These are phyloP conservation scores for Neostethus bicornis DNA, from an alignment of 2,797 vertebrate species.

Conservation along the genomic window DNA sequence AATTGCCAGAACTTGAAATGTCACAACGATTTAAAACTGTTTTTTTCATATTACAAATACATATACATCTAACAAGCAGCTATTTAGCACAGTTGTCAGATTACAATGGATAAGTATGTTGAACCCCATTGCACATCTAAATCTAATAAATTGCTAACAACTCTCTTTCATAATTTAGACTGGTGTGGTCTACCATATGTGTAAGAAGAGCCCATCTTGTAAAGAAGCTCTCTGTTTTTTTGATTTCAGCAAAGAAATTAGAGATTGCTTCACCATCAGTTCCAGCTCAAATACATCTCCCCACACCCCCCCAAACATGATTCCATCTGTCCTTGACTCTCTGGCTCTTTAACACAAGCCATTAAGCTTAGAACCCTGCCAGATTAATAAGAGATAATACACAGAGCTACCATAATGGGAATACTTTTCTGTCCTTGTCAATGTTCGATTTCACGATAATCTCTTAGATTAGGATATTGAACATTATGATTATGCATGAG, in stretches of 20 bases:
- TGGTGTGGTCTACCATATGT: neutral
- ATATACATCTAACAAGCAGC: slow-evolving; percentile 5
- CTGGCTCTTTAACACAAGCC: slow-evolving; percentile 64
- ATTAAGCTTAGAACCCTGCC: slow-evolving; percentile 61
- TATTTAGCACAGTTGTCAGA: slow-evolving; percentile 7
- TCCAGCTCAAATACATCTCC: slow-evolving; percentile 27
- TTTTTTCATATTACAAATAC: neutral
- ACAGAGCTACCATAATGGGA: slow-evolving; percentile 60
- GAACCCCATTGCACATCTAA: neutral
- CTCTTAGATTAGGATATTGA: slow-evolving; percentile 76
- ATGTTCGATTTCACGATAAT: slow-evolving; percentile 72
- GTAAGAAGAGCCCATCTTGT: neutral
- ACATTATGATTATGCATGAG: slow-evolving; percentile 77
- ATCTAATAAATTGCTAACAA: neutral
- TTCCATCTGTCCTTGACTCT: slow-evolving; percentile 68
- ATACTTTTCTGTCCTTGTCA: slow-evolving; percentile 71
- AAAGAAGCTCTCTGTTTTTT: slow-evolving; percentile 2
- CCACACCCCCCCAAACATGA: slow-evolving; percentile 29
- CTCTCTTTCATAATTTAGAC: neutral
- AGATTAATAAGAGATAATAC: slow-evolving; percentile 77
- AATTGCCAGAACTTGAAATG: slow-evolving; percentile 1
- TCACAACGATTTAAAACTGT: slow-evolving; percentile 3
- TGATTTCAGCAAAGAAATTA: slow-evolving; percentile 18
- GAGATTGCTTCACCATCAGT: slow-evolving; percentile 29
- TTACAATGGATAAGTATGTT: neutral